Base-by-base conservation (phyloP, 2,113 vertebrate genomes). In the Catharus fuscescens region DNA sequence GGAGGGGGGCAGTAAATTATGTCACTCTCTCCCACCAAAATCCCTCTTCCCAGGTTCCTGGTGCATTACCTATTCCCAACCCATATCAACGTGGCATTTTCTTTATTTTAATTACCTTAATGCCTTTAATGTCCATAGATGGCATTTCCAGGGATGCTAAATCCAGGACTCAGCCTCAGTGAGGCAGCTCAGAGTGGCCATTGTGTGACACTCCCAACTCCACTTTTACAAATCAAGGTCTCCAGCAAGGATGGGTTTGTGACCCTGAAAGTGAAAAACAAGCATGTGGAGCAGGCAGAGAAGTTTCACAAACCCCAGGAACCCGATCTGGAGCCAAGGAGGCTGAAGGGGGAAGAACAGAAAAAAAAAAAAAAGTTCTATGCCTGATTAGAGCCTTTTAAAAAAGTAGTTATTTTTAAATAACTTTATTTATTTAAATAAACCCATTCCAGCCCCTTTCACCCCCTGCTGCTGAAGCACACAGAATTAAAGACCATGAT, bases 401-500 rank as follows among this genome's bases (percentile, higher is more conserved):
- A 1, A 19, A 64, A 62, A 87, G 64, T 1, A 47, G 48, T 60
- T 86, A 32, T 56, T 74, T 92, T 66, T 14, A 36, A 36, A 36
- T 36, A 36, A 36, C 34, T 36, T 36, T 36, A 36, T 36, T 36
- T 60, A 93, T 79, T 62, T 94, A 71, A 95, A 95, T 90, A 91
- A 93, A 82, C 20, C 48, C 80, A 50, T 85, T 59, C 73, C 40
- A 57, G 76, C 54, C 80, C 81, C 29, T 83, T 79, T 54, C 79
- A 72, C 5, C 53, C 70, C 66, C 53, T 44, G 69, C 81, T 77
- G 61, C 86, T 72, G 44, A 66, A 66, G 62, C 62, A 78, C 31
- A 28, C 44, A 70, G 47, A 86, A 42, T 84, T 93, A 95, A 95
- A 93, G 88, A 74, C 42, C 60, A 38, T 19, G 66, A 14, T 59